Base-by-base conservation (phyloP, 2,888 invertebrate species). In the Synergus itoensis region DNA sequence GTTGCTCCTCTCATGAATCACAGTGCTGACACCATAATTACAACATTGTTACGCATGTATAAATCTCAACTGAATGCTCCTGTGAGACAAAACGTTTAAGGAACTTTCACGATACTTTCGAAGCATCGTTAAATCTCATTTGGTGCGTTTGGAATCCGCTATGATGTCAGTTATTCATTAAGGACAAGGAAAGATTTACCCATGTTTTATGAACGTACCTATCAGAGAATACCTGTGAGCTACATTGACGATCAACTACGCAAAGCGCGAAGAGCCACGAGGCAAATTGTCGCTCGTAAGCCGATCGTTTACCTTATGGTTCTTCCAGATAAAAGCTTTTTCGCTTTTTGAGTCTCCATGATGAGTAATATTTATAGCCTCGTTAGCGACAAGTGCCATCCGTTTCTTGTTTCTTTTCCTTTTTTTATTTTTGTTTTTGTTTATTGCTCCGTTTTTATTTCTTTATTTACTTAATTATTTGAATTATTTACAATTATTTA, bases 301-400 rank as follows among this genome's bases (percentile, higher is more conserved):
- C 28, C n/a, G 73, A 53, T 73, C 73, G 53, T 73, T 73, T 53
- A 73, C 28, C 73, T 36, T 36, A 5, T 28, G 28, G 28, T 48
- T 73, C 36, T 73, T 48, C 11, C n/a, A 48, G 73, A 53, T 73
- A 53, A 73, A 73, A 73, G 53, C 53, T 48, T 48, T 73, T 53
- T 16, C n/a, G 40, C 73, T 53, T 73, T 73, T 48, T 53, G 36
- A 73, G 60, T 36, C 36, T 28, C 69, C 28, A 21, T 28, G 60
- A 67, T 76, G 76, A 76, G 79, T 76, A 53, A 76, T 76, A 79
- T 79, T 79, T 79, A 79, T 76, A 40, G 65, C 76, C 75, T 79
- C 79, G 67, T 79, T 79, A 79, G 76, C 64, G 43, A 43, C 77
- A 65, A 77, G 53, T 77, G 48, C 64, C 77, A 73, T 67, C 76